A percentile compares a stretch with the other conserved stretches of the same genome.
Evolutionary conservation across 2,113 vertebrate species (phyloP).

Genomic region (rat (Rattus norvegicus)): DNA sequence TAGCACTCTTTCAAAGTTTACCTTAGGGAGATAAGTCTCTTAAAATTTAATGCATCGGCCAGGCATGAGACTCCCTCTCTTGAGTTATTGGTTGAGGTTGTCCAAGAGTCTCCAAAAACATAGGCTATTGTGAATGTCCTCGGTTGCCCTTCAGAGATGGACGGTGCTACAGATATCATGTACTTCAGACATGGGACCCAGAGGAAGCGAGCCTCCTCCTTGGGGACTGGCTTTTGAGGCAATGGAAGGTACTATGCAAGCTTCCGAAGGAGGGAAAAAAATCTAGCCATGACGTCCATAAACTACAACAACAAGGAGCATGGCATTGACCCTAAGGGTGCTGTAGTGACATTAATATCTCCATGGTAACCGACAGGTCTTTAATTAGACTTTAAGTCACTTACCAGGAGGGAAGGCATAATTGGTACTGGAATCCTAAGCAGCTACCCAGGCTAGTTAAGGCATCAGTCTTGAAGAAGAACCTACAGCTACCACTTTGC

Average conservation of each 20-base stretch:
- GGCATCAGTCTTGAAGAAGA: background rate
- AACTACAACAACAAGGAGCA: background rate
- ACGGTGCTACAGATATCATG: background rate
- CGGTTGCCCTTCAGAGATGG: background rate
- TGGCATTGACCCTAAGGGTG: background rate
- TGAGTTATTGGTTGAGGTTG: background rate
- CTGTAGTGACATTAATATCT: background rate
- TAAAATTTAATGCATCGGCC: background rate
- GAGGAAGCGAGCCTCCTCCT: background rate
- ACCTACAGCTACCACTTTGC: background rate
- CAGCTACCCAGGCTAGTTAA: background rate
- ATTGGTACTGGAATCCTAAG: background rate
- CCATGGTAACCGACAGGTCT: background rate
- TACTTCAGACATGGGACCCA: background rate
- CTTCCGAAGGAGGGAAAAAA: background rate
- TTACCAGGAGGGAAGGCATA: background rate
- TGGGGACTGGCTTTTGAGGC: background rate
- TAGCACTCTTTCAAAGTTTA: constrained; percentile 11
- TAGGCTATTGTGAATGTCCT: background rate
- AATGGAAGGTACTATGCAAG: background rate
- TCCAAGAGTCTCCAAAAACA: background rate
- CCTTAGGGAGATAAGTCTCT: background rate
- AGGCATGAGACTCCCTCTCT: background rate
- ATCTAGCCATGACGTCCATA: background rate
- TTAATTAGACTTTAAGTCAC: background rate